phyloP scores from a whole-genome alignment of 2,888 invertebrate genomes.

The Antheraea yamamai region DNA sequence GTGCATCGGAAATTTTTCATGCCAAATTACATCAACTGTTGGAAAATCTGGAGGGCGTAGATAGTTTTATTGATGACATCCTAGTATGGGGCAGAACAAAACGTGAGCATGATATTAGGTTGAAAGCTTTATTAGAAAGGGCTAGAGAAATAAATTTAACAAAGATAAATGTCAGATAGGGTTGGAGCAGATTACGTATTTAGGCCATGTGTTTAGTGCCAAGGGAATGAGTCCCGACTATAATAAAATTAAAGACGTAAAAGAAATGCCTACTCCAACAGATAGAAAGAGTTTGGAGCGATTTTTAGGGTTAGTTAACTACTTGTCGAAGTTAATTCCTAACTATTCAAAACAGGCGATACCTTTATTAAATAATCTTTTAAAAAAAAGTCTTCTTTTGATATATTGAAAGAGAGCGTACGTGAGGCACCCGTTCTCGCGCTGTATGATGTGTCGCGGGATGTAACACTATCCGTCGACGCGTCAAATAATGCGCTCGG shows the following conservation, averaged over 20 bases:
- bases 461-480: too few species aligned
- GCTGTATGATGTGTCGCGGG: too few species aligned
- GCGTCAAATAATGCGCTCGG: too few species aligned
- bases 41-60: too few species aligned
- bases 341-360: conserved; percentile 22
- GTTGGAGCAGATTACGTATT: conserved; percentile 28
- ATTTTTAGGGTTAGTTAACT: conserved; percentile 31
- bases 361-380: conserved; percentile 9
- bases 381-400: conserved; percentile 22
- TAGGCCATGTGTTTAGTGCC: conserved; percentile 32
- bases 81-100: too few species aligned
- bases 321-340: conserved; percentile 27
- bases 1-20: too few species aligned
- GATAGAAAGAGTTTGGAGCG: conserved; percentile 25
- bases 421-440: conserved; percentile 12
- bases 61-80: too few species aligned
- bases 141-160: conserved; percentile 29
- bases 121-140: conserved; percentile 26
- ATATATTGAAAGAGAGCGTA: conserved; percentile 14
- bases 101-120: conserved; percentile 21
- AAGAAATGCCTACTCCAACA: conserved; percentile 11
- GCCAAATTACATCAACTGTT: too few species aligned
- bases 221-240: conserved; percentile 16
- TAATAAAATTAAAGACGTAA: conserved; percentile 21
- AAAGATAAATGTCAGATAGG: conserved; percentile 27